phyloP scores from a whole-genome alignment of 1,140 invertebrate genomes.

The Cydia splendana region DNA sequence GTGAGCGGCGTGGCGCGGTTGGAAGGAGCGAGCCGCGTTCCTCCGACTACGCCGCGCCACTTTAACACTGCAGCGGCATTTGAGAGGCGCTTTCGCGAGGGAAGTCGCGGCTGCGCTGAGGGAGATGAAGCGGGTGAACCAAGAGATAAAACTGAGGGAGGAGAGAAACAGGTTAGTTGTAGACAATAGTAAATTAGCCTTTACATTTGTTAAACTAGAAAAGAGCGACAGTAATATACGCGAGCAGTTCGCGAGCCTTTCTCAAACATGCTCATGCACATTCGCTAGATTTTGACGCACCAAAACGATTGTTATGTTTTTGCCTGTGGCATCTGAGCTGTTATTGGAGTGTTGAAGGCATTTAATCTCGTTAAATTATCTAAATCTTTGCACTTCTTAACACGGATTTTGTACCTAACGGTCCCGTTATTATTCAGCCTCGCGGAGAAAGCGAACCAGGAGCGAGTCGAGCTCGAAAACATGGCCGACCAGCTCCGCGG shows the following conservation, averaged over 20 bases:
- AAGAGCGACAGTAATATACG: too few relatives aligned
- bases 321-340: too few relatives aligned
- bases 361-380: too few relatives aligned
- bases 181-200: too few relatives aligned
- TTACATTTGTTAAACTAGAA: too few relatives aligned
- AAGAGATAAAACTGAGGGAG: slow-evolving; percentile 92
- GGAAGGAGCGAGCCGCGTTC: slow-evolving; percentile 91
- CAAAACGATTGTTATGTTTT: too few relatives aligned
- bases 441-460: slow-evolving; percentile 66
- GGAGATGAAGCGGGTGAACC: slow-evolving; percentile 95
- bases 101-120: slow-evolving; percentile 91
- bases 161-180: slow-evolving; percentile 81
- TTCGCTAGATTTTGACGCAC: too few relatives aligned
- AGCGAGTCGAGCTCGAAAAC: slow-evolving; percentile 67
- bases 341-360: too few relatives aligned
- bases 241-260: too few relatives aligned
- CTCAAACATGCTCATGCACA: too few relatives aligned
- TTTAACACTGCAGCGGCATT: slow-evolving; percentile 93
- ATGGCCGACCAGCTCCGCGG: slow-evolving; percentile 71
- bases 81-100: slow-evolving; percentile 94
- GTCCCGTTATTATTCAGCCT: slow-evolving; percentile 45
- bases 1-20: slow-evolving; percentile 84
- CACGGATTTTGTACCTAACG: too few relatives aligned
- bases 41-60: slow-evolving; percentile 91
- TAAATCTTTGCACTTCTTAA: too few relatives aligned